Evolutionary conservation across 2,797 vertebrate genomes (phyloP).

Genomic region (Sebastes taczanowskii): DNA sequence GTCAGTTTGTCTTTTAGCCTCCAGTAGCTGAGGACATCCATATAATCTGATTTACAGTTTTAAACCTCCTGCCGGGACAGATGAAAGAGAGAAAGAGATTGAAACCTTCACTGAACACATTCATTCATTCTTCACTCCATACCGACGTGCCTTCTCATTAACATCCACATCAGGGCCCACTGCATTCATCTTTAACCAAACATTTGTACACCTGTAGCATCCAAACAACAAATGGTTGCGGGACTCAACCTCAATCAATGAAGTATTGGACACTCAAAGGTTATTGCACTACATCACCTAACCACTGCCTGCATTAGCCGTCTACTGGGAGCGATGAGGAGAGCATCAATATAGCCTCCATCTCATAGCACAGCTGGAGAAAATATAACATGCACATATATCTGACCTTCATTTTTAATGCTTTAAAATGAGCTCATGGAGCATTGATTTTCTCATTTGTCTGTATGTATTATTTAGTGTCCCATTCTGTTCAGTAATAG

Average conservation of each 20-base stretch:
- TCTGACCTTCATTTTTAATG: not conserved
- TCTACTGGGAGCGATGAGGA: not conserved
- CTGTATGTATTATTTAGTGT: not conserved
- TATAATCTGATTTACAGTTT: conserved; percentile 57
- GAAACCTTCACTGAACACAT: not conserved
- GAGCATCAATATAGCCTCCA: not conserved
- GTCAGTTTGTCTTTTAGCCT: conserved; percentile 9
- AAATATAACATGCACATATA: not conserved
- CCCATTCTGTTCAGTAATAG: not conserved
- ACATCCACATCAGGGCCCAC: not conserved
- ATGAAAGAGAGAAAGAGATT: not conserved
- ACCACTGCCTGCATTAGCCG: not conserved
- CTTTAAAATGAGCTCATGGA: not conserved
- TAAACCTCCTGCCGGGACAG: conserved; percentile 45
- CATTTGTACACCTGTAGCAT: not conserved
- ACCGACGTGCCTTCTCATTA: not conserved
- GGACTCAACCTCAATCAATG: not conserved
- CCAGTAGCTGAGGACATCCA: conserved; percentile 13
- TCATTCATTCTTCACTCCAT: not conserved
- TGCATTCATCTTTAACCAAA: not conserved
- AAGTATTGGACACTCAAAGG: not conserved
- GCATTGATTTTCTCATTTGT: not conserved
- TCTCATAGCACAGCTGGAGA: not conserved
- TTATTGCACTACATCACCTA: not conserved
- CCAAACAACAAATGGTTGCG: not conserved